phyloP scores from a whole-genome alignment of 2,888 invertebrate genomes.

The Lepidocyrtoides sp. region DNA sequence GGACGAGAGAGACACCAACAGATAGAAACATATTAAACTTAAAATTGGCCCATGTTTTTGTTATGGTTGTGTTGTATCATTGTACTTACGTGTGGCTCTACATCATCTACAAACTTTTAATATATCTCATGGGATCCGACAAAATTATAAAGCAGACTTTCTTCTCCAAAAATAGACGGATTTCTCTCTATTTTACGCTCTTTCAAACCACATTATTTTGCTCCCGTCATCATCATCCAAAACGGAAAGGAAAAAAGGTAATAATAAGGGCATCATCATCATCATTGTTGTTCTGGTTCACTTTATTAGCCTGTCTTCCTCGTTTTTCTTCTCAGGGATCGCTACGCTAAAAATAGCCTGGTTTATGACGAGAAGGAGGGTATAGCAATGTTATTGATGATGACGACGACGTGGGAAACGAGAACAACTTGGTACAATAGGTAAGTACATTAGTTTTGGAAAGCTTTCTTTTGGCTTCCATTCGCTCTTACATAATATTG shows the following conservation, averaged over 20 bases:
- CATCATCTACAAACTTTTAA: constrained; percentile 16
- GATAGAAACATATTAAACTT: too few species aligned
- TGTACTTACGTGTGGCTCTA: too few species aligned
- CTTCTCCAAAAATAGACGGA: constrained; percentile 19
- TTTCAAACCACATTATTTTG: background rate
- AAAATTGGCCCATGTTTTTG: background rate
- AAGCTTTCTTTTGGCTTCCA: background rate
- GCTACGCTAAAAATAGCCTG: constrained; percentile 60
- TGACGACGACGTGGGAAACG: constrained; percentile 32
- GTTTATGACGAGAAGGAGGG: constrained; percentile 42
- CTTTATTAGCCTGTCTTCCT: constrained; percentile 41
- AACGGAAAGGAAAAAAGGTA: background rate
- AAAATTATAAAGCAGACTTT: background rate
- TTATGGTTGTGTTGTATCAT: too few species aligned
- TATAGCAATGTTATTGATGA: constrained; percentile 60
- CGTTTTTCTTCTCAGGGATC: background rate
- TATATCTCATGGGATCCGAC: background rate
- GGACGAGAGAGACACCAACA: too few species aligned
- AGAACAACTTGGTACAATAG: background rate
- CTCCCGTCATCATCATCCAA: background rate
- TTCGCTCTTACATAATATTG: too few species aligned
- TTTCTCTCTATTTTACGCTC: background rate
- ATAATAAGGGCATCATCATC: constrained; percentile 35
- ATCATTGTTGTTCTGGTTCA: background rate
- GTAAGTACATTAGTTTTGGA: too few species aligned